phyloP scores from a whole-genome alignment of 2,888 invertebrate species.

The Ptychoptera contaminata region DNA sequence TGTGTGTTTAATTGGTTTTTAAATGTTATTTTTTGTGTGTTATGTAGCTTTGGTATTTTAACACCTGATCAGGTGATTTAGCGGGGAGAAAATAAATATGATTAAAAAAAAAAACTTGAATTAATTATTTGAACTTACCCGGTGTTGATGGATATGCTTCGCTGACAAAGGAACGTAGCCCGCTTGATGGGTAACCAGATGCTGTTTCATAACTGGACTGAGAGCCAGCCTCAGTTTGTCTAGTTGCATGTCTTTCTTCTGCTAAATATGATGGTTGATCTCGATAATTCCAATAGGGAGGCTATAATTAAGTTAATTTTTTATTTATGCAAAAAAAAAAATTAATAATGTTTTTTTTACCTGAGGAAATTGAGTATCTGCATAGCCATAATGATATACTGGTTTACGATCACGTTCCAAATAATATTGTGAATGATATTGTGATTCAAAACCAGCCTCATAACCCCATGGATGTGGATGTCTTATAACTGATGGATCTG shows the following conservation, averaged over 20 bases:
- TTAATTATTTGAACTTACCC: slow-evolving; percentile 23
- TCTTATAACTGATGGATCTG: slow-evolving; percentile 30
- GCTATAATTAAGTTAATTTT: slow-evolving; percentile 6
- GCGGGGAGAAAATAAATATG: no score
- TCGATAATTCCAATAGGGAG: slow-evolving; percentile 30
- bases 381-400: slow-evolving; percentile 27
- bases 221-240: slow-evolving; percentile 31
- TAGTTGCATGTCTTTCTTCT: slow-evolving; percentile 29
- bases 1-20: neutral
- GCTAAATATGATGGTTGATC: slow-evolving; percentile 24
- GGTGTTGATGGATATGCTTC: slow-evolving; percentile 28
- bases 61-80: neutral
- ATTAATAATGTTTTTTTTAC: slow-evolving; percentile 19
- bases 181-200: slow-evolving; percentile 27
- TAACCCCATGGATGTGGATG: slow-evolving; percentile 32
- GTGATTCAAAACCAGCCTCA: slow-evolving; percentile 27
- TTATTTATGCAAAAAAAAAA: neutral
- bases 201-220: slow-evolving; percentile 30
- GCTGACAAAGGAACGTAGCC: slow-evolving; percentile 27
- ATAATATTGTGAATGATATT: slow-evolving; percentile 27
- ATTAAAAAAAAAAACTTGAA: neutral
- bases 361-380: slow-evolving; percentile 31
- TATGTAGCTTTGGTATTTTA: no score
- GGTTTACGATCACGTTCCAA: slow-evolving; percentile 31
- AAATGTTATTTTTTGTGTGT: neutral